phyloP scores from a whole-genome alignment of 2,888 invertebrate genomes.

The Neuroscelio doddi region DNA sequence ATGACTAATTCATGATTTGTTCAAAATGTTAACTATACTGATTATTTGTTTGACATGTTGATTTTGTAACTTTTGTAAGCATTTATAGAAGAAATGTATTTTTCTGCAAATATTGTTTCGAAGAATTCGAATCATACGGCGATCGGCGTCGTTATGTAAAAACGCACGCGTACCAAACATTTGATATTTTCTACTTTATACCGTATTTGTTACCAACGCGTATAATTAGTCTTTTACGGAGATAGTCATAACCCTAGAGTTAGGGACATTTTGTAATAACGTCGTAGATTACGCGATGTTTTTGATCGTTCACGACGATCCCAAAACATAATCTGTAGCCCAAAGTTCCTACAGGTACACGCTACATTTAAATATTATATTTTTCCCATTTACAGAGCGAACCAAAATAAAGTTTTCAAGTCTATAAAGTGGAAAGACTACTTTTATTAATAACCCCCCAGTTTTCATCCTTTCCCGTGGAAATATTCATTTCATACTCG shows the following conservation, averaged over 20 bases:
- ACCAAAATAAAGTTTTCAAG: slow-evolving; percentile 70
- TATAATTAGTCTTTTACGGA: slow-evolving; percentile 53
- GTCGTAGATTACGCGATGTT: slow-evolving; percentile 46
- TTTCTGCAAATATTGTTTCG: too few species aligned
- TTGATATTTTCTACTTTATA: slow-evolving; percentile 64
- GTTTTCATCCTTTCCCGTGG: too few species aligned
- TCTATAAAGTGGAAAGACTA: not conserved
- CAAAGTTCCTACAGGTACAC: slow-evolving; percentile 70
- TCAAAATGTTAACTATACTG: not conserved
- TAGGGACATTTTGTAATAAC: slow-evolving; percentile 58
- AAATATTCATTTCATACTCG: too few species aligned
- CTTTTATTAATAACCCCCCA: not conserved
- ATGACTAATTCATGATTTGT: too few species aligned
- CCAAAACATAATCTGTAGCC: slow-evolving; percentile 64
- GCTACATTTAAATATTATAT: slow-evolving; percentile 63
- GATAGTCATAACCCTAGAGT: slow-evolving; percentile 52
- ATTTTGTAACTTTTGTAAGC: too few species aligned
- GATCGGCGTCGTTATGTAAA: slow-evolving; percentile 16
- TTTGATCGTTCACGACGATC: slow-evolving; percentile 45
- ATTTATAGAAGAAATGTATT: too few species aligned
- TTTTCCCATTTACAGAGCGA: slow-evolving; percentile 68
- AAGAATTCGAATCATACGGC: slow-evolving; percentile 24
- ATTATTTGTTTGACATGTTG: not conserved
- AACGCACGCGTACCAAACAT: slow-evolving; percentile 51
- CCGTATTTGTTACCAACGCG: slow-evolving; percentile 69